These are phyloP conservation scores for Diachrysia chrysitis DNA, from an alignment of 2,888 invertebrate species.

Conservation along the genomic window DNA sequence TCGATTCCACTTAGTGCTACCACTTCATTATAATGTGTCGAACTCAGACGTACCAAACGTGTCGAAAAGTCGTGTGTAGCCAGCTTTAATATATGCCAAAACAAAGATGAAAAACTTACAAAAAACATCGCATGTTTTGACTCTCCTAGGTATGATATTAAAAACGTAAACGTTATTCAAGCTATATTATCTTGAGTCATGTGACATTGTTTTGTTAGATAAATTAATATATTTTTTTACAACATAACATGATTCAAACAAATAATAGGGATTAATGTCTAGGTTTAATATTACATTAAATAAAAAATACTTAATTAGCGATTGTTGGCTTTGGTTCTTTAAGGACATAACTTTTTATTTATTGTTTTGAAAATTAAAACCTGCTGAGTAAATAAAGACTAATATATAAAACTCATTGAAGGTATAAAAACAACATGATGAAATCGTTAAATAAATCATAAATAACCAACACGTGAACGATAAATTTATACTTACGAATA, in stretches of 20 bases:
- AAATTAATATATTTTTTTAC: slow-evolving; percentile 49
- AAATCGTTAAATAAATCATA: slow-evolving; percentile 30
- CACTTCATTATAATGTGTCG: not conserved
- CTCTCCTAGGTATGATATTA: slow-evolving; percentile 16
- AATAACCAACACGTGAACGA: slow-evolving; percentile 32
- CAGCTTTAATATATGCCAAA: not conserved
- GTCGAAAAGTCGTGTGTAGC: not conserved
- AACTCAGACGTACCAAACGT: not conserved
- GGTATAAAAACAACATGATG: slow-evolving; percentile 23
- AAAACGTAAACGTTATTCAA: slow-evolving; percentile 16
- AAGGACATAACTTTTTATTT: too few species aligned
- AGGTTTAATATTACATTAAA: too few species aligned
- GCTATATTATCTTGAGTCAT: slow-evolving; percentile 57
- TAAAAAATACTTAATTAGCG: not conserved
- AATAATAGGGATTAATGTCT: not conserved
- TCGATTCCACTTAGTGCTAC: not conserved
- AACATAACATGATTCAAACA: slow-evolving; percentile 22
- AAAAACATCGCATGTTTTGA: slow-evolving; percentile 30
- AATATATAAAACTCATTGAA: not conserved
- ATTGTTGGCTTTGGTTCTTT: not conserved
- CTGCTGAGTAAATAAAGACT: not conserved
- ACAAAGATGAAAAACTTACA: slow-evolving; percentile 4
- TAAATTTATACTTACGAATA: slow-evolving; percentile 45
- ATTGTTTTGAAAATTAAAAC: too few species aligned
- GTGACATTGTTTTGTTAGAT: slow-evolving; percentile 44